These are phyloP conservation scores for Todiramphus saurophagus DNA, from an alignment of 2,113 vertebrate genomes.

Conservation along the genomic window DNA sequence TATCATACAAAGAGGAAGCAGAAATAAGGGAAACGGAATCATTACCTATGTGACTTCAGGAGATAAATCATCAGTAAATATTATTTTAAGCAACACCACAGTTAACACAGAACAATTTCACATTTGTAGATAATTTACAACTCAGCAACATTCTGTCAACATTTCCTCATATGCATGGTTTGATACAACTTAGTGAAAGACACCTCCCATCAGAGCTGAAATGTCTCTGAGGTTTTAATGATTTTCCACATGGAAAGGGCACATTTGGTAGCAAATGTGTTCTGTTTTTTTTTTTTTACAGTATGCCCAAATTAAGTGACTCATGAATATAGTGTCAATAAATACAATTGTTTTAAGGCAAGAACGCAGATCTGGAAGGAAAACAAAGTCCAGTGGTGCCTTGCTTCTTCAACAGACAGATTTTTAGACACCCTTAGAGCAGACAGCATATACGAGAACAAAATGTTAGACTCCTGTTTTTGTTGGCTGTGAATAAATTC, in stretches of 20 bases:
- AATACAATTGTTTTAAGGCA: not conserved
- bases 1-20: not conserved
- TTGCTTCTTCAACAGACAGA: not conserved
- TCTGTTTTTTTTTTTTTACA: not conserved
- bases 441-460: not conserved
- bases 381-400: slow-evolving; percentile 8
- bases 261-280: not conserved
- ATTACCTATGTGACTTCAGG: not conserved
- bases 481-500: slow-evolving; percentile 53
- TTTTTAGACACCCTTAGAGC: slow-evolving; percentile 25
- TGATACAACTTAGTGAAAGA: slow-evolving; percentile 53
- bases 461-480: slow-evolving; percentile 56
- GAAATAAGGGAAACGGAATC: not conserved
- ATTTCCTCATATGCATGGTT: slow-evolving; percentile 14
- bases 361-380: not conserved
- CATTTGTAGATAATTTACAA: slow-evolving; percentile 36
- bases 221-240: slow-evolving; percentile 12
- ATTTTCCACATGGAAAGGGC: slow-evolving; percentile 20
- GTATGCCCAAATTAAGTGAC: not conserved
- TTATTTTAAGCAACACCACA: not conserved
- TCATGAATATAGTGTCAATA: not conserved
- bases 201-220: slow-evolving; percentile 21
- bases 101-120: not conserved
- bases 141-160: slow-evolving; percentile 26
- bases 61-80: slow-evolving; percentile 36